phyloP scores from a whole-genome alignment of 2,113 vertebrate species.

The Dicrurus megarhynchus region DNA sequence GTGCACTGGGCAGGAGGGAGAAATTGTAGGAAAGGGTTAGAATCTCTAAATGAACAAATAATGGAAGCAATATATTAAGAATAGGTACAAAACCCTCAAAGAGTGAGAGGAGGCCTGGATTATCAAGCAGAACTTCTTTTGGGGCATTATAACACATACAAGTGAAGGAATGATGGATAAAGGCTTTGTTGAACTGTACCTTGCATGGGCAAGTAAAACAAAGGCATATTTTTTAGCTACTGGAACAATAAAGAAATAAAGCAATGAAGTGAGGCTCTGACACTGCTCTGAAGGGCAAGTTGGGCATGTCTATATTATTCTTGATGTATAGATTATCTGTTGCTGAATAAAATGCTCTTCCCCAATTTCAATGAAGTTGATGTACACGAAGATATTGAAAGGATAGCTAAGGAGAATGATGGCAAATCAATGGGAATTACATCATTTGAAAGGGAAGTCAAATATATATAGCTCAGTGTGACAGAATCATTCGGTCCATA shows the following conservation, averaged over 20 bases:
- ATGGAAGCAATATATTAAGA: neutral
- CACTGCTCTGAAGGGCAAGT: neutral
- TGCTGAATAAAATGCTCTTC: neutral
- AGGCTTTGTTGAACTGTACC: neutral
- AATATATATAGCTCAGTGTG: neutral
- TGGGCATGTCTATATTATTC: neutral
- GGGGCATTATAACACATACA: neutral
- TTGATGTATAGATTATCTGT: neutral
- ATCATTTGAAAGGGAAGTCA: neutral
- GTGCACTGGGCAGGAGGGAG: neutral
- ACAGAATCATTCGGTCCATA: neutral
- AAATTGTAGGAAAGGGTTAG: neutral
- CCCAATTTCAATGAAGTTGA: neutral
- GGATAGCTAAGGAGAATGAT: neutral
- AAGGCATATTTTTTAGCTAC: neutral
- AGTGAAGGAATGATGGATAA: neutral
- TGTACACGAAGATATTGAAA: neutral
- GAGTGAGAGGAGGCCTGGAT: neutral
- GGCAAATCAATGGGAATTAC: neutral
- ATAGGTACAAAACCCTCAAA: neutral
- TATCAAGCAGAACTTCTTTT: neutral
- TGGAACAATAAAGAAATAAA: neutral
- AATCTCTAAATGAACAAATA: neutral
- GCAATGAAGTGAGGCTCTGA: neutral
- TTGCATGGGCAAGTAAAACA: neutral